Conservation (phyloP, 2,113 vertebrate species). For the Poicephalus gulielmi region DNA sequence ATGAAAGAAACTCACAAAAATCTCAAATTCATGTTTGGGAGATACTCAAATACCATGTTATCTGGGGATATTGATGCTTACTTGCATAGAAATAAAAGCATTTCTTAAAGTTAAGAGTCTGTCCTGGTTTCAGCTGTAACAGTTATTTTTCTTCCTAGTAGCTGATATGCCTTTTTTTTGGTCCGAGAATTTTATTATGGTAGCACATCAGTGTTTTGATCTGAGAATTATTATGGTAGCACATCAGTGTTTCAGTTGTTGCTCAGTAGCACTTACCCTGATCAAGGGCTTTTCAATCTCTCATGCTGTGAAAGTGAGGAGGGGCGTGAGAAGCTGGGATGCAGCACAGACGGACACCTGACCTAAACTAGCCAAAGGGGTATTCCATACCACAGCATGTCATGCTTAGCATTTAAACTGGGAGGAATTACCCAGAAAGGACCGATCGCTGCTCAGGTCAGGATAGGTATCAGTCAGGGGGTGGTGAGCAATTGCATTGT, state of each 20-base stretch:
- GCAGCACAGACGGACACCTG: no score
- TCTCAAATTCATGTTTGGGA: neutral
- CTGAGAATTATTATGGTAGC: neutral
- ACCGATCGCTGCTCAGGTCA: no score
- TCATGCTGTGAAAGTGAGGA: no score
- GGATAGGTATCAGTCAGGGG: no score
- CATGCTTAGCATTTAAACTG: no score
- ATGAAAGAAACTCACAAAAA: neutral
- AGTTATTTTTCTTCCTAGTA: neutral
- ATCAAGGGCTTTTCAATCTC: neutral
- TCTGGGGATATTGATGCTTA: neutral
- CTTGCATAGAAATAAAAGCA: neutral
- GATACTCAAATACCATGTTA: neutral
- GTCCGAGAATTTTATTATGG: neutral
- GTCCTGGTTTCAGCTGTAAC: neutral
- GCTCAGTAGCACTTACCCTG: neutral
- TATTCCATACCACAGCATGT: no score
- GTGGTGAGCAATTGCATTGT: no score
- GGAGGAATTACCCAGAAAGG: no score
- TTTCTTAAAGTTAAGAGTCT: neutral
- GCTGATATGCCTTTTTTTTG: neutral
- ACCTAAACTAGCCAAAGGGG: no score
- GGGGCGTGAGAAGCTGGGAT: no score
- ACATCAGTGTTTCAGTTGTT: neutral
- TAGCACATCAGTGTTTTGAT: neutral